These are phyloP conservation scores for Rhinoptilus africanus DNA, from an alignment of 2,113 vertebrate genomes.

Conservation along the genomic window DNA sequence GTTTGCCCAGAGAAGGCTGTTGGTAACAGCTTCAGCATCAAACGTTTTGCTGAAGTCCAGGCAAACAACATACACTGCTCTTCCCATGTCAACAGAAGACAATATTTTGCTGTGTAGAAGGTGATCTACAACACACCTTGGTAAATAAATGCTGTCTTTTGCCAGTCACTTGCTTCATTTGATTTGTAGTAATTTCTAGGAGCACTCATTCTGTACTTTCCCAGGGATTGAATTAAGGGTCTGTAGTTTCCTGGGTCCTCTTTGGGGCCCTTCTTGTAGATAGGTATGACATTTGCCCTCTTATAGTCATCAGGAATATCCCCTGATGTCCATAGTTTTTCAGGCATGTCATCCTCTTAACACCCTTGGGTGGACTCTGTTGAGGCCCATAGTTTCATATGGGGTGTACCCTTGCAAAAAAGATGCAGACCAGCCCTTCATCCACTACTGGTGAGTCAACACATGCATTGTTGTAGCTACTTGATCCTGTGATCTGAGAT, in stretches of 20 bases:
- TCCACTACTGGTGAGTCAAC: neutral
- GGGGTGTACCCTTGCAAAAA: neutral
- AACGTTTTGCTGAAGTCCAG: neutral
- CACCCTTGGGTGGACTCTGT: neutral
- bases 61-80: neutral
- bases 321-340: neutral
- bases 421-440: neutral
- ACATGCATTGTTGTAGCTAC: neutral
- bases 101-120: neutral
- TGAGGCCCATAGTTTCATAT: neutral
- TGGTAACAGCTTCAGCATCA: neutral
- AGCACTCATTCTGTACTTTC: neutral
- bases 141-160: neutral
- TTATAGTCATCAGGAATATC: neutral
- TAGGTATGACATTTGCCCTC: neutral
- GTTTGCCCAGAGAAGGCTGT: neutral
- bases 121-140: neutral
- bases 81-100: fast-evolving
- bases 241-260: neutral
- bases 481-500: neutral
- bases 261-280: neutral
- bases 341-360: neutral
- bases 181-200: neutral
- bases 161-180: neutral
- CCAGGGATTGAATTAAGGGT: neutral